phyloP scores from a whole-genome alignment of 2,888 invertebrate genomes.

The Nephrotoma appendiculata region DNA sequence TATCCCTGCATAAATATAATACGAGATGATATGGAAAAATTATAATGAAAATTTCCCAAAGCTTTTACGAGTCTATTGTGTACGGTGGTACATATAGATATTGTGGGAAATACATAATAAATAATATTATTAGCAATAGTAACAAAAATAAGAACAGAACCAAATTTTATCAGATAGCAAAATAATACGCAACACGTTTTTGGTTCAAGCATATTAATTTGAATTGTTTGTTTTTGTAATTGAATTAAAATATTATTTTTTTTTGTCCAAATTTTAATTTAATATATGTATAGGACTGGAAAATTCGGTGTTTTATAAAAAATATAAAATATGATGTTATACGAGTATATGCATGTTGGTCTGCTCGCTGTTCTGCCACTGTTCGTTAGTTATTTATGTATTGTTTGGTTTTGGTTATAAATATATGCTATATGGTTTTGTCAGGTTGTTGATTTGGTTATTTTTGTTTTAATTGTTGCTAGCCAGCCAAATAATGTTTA shows the following conservation, averaged over 20 bases:
- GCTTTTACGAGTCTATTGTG: not conserved
- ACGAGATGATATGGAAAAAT: not conserved
- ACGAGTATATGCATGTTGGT: not conserved
- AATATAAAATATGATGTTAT: not conserved
- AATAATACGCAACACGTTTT: not conserved
- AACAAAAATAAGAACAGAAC: not conserved
- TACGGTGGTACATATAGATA: not conserved
- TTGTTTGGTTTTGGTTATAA: not conserved
- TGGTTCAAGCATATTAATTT: not conserved
- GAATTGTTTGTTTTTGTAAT: not conserved
- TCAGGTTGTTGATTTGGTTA: not conserved
- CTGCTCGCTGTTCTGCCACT: not conserved
- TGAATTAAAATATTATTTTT: not conserved
- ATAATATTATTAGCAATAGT: not conserved
- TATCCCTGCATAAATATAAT: not conserved
- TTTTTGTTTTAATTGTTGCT: not conserved
- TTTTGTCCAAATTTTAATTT: not conserved
- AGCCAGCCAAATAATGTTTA: not conserved
- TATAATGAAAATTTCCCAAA: not conserved
- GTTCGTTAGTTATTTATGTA: not conserved
- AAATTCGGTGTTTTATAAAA: not conserved
- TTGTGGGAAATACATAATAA: not conserved
- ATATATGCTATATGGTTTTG: not conserved
- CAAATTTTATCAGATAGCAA: not conserved
- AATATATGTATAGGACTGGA: not conserved